A percentile compares a stretch with the other conserved stretches of the same genome.
These are phyloP conservation scores for Nephila pilipes DNA, from an alignment of 1,140 invertebrate species.

Conservation along the genomic window DNA sequence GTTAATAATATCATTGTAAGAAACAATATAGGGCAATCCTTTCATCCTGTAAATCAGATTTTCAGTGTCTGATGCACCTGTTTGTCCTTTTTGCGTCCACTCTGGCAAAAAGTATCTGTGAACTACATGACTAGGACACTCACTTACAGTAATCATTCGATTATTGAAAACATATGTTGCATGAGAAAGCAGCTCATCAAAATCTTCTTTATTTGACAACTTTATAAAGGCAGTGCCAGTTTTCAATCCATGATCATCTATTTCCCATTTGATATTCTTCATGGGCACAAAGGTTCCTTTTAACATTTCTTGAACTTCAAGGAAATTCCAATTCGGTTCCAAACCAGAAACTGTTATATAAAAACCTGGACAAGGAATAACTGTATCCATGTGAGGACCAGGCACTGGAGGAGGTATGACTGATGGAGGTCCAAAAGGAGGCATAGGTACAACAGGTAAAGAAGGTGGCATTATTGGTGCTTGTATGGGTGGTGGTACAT, in stretches of 20 bases:
- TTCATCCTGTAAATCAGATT: conserved; percentile 83
- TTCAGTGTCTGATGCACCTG: background rate
- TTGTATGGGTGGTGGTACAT: background rate
- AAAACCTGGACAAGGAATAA: background rate
- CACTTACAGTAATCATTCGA: conserved; percentile 79
- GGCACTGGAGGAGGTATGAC: background rate
- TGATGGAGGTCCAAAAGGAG: background rate
- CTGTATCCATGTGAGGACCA: background rate
- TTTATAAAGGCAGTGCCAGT: conserved; percentile 90
- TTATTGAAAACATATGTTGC: conserved; percentile 81
- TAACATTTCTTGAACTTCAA: conserved; percentile 91
- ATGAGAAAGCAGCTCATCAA: conserved; percentile 85
- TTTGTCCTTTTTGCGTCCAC: background rate
- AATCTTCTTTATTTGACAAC: conserved; percentile 86
- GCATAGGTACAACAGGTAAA: background rate
- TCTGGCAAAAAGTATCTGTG: conserved; percentile 25
- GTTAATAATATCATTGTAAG: conserved; percentile 89
- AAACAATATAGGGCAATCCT: conserved; percentile 87
- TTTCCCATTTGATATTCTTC: conserved; percentile 92
- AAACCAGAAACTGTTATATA: conserved; percentile 81
- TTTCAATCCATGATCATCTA: conserved; percentile 87
- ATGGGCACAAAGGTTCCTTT: conserved; percentile 88
- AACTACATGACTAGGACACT: conserved; percentile 43
- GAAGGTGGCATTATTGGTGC: background rate
- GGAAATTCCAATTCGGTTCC: conserved; percentile 83